These are phyloP conservation scores for Macroteleia sp. DNA, from an alignment of 2,888 invertebrate species.

Conservation along the genomic window DNA sequence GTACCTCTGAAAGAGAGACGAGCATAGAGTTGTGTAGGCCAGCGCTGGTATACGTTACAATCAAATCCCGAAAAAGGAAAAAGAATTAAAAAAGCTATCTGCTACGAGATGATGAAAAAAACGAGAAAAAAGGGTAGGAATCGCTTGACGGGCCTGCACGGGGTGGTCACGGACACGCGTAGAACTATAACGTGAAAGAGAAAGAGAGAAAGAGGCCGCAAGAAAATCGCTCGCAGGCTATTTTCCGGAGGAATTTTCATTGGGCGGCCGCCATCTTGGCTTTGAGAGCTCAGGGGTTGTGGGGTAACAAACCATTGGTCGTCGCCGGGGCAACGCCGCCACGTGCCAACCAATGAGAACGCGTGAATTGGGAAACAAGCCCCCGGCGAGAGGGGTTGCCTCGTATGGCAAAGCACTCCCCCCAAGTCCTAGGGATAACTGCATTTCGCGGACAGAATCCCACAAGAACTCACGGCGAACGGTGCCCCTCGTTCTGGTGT, in stretches of 20 bases:
- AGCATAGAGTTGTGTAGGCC: slow-evolving; percentile 30
- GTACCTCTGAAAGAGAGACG: slow-evolving; percentile 18
- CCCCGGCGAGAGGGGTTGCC: slow-evolving; percentile 48
- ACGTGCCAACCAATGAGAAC: slow-evolving; percentile 79
- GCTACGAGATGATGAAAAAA: slow-evolving; percentile 70
- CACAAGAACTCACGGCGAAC: slow-evolving; percentile 83
- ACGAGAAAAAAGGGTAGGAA: slow-evolving; percentile 59
- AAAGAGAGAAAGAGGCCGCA: slow-evolving; percentile 55
- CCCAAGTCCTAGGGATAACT: slow-evolving; percentile 80
- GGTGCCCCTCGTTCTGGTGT: slow-evolving; percentile 74
- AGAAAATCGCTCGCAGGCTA: slow-evolving; percentile 82
- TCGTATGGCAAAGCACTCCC: slow-evolving; percentile 46
- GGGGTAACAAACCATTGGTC: slow-evolving; percentile 81
- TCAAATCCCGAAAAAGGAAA: slow-evolving; percentile 78
- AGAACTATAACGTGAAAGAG: slow-evolving; percentile 18
- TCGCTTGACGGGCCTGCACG: slow-evolving; percentile 48
- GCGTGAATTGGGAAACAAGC: slow-evolving; percentile 43
- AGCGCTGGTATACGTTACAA: slow-evolving; percentile 77
- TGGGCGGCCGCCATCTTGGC: slow-evolving; percentile 80
- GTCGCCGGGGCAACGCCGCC: slow-evolving; percentile 82
- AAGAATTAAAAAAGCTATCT: slow-evolving; percentile 80
- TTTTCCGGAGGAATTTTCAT: slow-evolving; percentile 83
- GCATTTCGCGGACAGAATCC: slow-evolving; percentile 83
- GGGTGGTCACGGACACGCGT: slow-evolving; percentile 34
- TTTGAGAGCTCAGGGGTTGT: slow-evolving; percentile 65